Evolutionary conservation across 2,888 invertebrate genomes (phyloP).

Genomic region (Heliconius aoede): DNA sequence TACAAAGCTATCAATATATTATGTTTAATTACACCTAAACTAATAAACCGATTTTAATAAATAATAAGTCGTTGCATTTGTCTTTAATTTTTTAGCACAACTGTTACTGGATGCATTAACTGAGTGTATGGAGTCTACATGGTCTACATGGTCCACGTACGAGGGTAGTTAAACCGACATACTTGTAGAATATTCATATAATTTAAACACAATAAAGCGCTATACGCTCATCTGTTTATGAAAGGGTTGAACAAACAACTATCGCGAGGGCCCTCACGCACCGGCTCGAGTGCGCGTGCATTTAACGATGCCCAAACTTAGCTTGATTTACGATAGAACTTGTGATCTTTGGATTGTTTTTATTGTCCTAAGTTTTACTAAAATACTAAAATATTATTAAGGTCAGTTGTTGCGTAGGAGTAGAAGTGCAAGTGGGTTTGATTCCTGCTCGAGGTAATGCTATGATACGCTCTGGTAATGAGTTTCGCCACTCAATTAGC

Average conservation of each 20-base stretch:
- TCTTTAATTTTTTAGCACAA: too few relatives aligned
- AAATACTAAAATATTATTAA: constrained; percentile 4
- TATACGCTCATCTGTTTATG: constrained; percentile 20
- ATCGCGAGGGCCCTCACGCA: constrained; percentile 32
- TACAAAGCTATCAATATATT: neutral
- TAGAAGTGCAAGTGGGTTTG: neutral
- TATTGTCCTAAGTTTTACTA: constrained; percentile 14
- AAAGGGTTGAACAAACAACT: constrained; percentile 24
- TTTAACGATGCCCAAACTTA: constrained; percentile 35
- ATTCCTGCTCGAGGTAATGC: neutral
- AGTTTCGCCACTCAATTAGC: too few relatives aligned
- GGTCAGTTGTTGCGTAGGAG: neutral
- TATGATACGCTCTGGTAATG: too few relatives aligned
- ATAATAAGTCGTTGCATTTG: too few relatives aligned
- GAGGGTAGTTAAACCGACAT: neutral
- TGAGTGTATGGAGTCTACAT: too few relatives aligned
- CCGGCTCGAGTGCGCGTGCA: constrained; percentile 32
- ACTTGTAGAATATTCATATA: constrained; percentile 1
- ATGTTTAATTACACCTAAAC: too few relatives aligned
- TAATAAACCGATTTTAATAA: too few relatives aligned
- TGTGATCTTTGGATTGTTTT: constrained; percentile 26
- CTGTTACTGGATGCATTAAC: too few relatives aligned
- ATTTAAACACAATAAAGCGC: neutral
- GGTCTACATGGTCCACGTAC: too few relatives aligned
- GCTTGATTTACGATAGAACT: constrained; percentile 32